A percentile compares a stretch with the other conserved stretches of the same genome.
Conservation (phyloP, 2,888 invertebrate genomes). For the Podabrus alpinus region DNA sequence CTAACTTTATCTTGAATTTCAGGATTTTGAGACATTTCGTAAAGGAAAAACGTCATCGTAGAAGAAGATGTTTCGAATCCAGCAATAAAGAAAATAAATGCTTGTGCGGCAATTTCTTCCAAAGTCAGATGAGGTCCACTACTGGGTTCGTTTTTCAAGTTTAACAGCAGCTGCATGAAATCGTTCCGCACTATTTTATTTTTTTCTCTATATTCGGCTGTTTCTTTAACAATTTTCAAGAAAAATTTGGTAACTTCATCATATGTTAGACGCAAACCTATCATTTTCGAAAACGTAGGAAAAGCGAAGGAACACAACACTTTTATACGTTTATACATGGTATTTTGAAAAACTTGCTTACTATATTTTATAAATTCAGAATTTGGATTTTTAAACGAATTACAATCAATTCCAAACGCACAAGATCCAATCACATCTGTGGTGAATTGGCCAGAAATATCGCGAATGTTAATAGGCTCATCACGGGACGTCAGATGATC, state of each 20-base stretch:
- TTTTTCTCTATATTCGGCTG: slow-evolving; percentile 53
- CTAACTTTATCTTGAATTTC: slow-evolving; percentile 54
- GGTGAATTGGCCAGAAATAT: slow-evolving; percentile 59
- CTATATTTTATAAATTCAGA: slow-evolving; percentile 54
- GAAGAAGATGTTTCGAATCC: slow-evolving; percentile 53
- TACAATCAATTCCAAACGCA: slow-evolving; percentile 64
- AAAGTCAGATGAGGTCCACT: background rate
- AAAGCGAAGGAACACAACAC: slow-evolving; percentile 14
- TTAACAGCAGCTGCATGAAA: slow-evolving; percentile 58
- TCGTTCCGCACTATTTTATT: slow-evolving; percentile 56
- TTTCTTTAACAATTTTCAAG: slow-evolving; percentile 50
- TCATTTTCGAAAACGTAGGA: slow-evolving; percentile 32
- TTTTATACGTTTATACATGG: slow-evolving; percentile 11
- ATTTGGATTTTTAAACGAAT: slow-evolving; percentile 60
- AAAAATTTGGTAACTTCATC: slow-evolving; percentile 53
- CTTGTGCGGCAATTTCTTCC: slow-evolving; percentile 37
- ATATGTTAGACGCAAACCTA: slow-evolving; percentile 36
- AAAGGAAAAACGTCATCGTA: slow-evolving; percentile 55
- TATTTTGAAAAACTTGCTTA: slow-evolving; percentile 21
- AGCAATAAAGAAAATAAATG: slow-evolving; percentile 44
- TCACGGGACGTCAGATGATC: background rate
- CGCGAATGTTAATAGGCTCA: slow-evolving; percentile 40
- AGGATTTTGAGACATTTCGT: slow-evolving; percentile 57
- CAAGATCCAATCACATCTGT: slow-evolving; percentile 64
- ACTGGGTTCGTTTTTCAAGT: slow-evolving; percentile 32